Percentiles rank a stretch among this genome's conserved stretches.
phyloP scores from a whole-genome alignment of 2,888 invertebrate genomes.

The Leucophora obtusa region DNA sequence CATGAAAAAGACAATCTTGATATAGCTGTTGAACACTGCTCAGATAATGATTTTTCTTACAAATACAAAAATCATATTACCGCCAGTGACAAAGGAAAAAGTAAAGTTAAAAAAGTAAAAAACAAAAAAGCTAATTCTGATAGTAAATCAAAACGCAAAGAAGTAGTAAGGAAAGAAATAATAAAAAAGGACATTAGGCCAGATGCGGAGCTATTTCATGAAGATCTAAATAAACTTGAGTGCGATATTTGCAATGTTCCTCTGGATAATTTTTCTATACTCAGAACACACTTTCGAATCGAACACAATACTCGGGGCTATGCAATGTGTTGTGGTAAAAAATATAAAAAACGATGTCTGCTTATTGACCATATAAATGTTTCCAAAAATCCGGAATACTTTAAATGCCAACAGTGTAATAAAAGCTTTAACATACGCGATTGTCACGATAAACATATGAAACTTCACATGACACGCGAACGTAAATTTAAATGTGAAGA shows the following conservation, averaged over 20 bases:
- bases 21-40: not conserved
- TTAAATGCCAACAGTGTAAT: constrained; percentile 72
- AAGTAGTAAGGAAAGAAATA: not conserved
- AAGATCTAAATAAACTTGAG: constrained; percentile 50
- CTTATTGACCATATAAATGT: constrained; percentile 74
- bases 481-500: constrained; percentile 71
- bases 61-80: constrained; percentile 8
- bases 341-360: constrained; percentile 72
- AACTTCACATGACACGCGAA: constrained; percentile 63
- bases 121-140: not conserved
- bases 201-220: constrained; percentile 56
- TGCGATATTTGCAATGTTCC: constrained; percentile 57
- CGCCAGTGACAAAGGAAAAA: not conserved
- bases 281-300: constrained; percentile 60
- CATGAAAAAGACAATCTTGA: not conserved
- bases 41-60: not conserved
- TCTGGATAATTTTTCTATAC: constrained; percentile 42
- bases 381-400: constrained; percentile 74
- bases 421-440: constrained; percentile 71
- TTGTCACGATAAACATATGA: constrained; percentile 72
- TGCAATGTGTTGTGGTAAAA: constrained; percentile 73
- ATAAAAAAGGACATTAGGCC: not conserved
- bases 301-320: constrained; percentile 70
- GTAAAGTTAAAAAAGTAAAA: not conserved
- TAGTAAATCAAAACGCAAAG: not conserved